Evolutionary conservation across 2,113 vertebrate species (phyloP).

Genomic region (Bubo scandiacus): DNA sequence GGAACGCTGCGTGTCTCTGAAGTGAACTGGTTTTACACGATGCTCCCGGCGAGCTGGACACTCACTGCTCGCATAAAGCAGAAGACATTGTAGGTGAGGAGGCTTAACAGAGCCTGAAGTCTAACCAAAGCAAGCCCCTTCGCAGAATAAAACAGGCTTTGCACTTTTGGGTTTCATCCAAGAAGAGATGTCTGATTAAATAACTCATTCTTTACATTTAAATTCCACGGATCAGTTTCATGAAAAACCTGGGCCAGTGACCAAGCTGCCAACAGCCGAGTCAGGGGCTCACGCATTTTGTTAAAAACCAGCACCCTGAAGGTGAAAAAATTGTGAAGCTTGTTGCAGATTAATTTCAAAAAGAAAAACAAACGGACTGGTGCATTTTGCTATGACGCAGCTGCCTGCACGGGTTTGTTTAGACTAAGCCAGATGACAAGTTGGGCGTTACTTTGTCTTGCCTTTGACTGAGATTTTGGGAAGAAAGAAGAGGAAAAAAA

Average conservation of each 20-base stretch:
- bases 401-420: neutral
- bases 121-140: neutral
- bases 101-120: neutral
- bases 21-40: neutral
- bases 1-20: accelerated
- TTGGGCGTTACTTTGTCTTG: neutral
- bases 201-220: neutral
- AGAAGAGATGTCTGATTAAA: slow-evolving; percentile 10
- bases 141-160: neutral
- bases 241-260: neutral
- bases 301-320: slow-evolving; percentile 40
- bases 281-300: neutral
- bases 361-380: neutral
- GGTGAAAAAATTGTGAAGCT: neutral
- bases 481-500: neutral
- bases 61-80: neutral
- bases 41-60: neutral
- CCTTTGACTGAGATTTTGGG: neutral
- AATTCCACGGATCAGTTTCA: neutral
- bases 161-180: slow-evolving; percentile 8
- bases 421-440: neutral
- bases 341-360: neutral
- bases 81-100: neutral
- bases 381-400: neutral
- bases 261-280: slow-evolving; percentile 14